Base-by-base conservation (phyloP, 2,797 vertebrate species). In the Gastrophryne carolinensis region DNA sequence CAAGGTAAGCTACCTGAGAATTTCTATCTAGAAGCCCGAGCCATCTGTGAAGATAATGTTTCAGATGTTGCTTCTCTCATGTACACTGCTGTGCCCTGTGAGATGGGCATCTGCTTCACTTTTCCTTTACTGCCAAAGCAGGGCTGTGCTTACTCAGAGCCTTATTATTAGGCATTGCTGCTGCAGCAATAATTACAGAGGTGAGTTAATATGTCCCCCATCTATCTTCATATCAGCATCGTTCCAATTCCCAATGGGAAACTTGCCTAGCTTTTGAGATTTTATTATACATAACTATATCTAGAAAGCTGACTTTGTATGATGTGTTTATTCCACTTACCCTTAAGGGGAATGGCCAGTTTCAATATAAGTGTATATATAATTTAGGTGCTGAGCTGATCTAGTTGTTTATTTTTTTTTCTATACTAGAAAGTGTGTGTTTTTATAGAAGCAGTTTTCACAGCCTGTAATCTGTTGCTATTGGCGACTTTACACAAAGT, bases 11-110 rank as follows among this genome's bases (percentile, higher is more conserved):
- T 67, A 9, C 17, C 69, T 68, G 39, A 57, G 39, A 44, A n/a
- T 1, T 23, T 81, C 1, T 67, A 32, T 47, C 69, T 60, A 47
- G 1, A 69, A 64, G 73, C 75, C 66, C 73, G 17, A 0, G 12
- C 30, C 73, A 77, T 69, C 30, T 79, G 69, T 68, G 54, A 24
- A 24, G 73, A 63, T 30, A 71, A 54, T 2, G 0, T 81, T 49
- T 82, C 82, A 71, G 67, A 80, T 79, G 10, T 75, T 79, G 35
- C 35, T 5, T 79, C 63, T 78, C 2, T 69, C 58, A 44, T 73
- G 72, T 32, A 73, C 10, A 78, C 83, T 79, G 30, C 73, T 26
- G 58, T 69, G 11, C 60, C 75, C 53, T 68, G 2, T 68, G 27
- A 81, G 72, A 52, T 58, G 78, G 11, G 60, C 75, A 47, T 65